Evolutionary conservation across 2,888 invertebrate species (phyloP).

Genomic region (Artemia sinica): DNA sequence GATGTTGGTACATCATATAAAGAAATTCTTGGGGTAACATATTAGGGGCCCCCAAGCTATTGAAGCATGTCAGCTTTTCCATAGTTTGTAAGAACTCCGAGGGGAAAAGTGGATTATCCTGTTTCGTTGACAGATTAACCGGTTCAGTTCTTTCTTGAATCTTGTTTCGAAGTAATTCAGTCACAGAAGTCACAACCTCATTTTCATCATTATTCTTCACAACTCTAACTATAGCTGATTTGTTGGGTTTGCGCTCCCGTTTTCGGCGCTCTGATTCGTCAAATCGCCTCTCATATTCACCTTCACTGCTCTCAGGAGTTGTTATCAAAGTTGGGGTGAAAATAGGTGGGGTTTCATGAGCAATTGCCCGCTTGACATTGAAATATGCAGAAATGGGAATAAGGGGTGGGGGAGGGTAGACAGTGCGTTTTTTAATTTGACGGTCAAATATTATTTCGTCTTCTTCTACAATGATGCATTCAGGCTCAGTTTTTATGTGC

Average conservation of each 20-base stretch:
- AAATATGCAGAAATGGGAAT: constrained; percentile 8
- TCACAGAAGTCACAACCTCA: constrained; percentile 1
- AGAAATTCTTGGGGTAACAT: constrained; percentile 8
- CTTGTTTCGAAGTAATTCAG: constrained; percentile 7
- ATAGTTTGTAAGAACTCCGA: background rate
- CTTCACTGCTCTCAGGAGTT: background rate
- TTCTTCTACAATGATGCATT: constrained; percentile 2
- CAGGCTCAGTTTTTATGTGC: constrained; percentile 13
- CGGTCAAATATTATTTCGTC: background rate
- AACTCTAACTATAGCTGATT: constrained; percentile 63
- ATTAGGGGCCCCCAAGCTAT: background rate
- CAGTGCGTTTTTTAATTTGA: background rate
- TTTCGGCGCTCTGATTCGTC: background rate
- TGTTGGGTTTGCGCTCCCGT: constrained; percentile 71
- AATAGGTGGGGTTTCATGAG: background rate
- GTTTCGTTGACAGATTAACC: background rate
- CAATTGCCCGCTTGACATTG: background rate
- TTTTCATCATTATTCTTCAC: constrained; percentile 10
- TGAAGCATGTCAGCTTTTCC: constrained; percentile 5
- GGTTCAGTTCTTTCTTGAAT: constrained; percentile 10
- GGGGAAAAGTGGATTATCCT: background rate
- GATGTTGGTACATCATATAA: constrained; percentile 6
- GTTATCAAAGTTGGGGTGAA: background rate
- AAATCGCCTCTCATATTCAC: background rate
- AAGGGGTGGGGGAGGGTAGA: background rate